Base-by-base conservation (phyloP, 2,888 invertebrate species). In the Cerceris ruficornis region DNA sequence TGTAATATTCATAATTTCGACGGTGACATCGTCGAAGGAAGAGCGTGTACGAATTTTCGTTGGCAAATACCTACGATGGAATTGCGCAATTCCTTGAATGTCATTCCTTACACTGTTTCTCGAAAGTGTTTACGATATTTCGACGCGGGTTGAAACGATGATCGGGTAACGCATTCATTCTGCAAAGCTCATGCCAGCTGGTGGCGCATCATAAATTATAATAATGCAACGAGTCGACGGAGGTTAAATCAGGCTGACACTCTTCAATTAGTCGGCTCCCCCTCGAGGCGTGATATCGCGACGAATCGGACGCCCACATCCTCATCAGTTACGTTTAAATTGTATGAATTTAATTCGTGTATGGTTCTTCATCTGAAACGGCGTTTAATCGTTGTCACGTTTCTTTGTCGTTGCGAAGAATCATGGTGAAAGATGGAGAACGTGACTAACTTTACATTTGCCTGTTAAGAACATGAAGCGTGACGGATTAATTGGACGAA, bases 191-290 rank as follows among this genome's bases (percentile, higher is more conserved):
- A 17, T 75, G 81, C 86, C 85, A 87, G 83, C 78, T 87, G 86
- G 75, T 83, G 62, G 65, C 74, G 79, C 61, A 59, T 83, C 83
- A 80, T 86, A 87, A 86, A 88, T 88, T 88, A 86, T 81, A 83
- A 86, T 86, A 85, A 88, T 82, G 78, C 80, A 77, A 72, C 82
- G 70, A 81, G 84, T 85, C 82, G 79, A 76, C 82, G 80, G 75
- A 85, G 88, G 89, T 89, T 88, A 89, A 89, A 86, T 86, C 80
- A 80, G 75, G 82, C 80, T 86, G 87, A 88, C 89, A 88, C 88
- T 85, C 85, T 84, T 88, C 87, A 89, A 89, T 89, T 86, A 81
- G 71, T 62, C 59, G 70, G 72, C 50, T 77, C 77, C 76, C 79
- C 79, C 73, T 83, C 71, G 78, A 78, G 75, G 60, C 28, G 28